Evolutionary conservation across 1,140 invertebrate species (phyloP).

Genomic region (Probaryconus sp.): DNA sequence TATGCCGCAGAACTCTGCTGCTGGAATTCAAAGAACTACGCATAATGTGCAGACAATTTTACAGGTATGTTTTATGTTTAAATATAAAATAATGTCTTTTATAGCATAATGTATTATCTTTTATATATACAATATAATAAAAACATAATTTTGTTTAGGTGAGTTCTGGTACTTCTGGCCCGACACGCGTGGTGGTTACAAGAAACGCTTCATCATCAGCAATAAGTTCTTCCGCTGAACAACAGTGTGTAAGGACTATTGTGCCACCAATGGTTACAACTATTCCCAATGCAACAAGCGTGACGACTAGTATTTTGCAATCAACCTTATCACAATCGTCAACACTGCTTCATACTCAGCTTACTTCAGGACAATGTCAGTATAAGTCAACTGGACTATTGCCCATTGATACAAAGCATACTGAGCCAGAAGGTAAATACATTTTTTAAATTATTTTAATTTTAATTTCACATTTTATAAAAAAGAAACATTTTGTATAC

Average conservation of each 20-base stretch:
- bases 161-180: conserved; percentile 58
- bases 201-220: conserved; percentile 55
- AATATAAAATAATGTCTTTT: too few species aligned
- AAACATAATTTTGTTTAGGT: conserved; percentile 46
- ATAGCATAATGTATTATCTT: too few species aligned
- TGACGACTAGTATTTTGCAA: conserved; percentile 74
- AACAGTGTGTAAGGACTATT: conserved; percentile 69
- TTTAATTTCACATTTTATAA: conserved; percentile 3
- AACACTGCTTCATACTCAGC: conserved; percentile 71
- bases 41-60: conserved; percentile 72
- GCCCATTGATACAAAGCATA: conserved; percentile 71
- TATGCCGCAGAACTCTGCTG: conserved; percentile 60
- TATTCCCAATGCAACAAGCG: conserved; percentile 64
- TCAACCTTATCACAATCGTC: conserved; percentile 75
- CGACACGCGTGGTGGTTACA: conserved; percentile 66
- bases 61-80: conserved; percentile 44
- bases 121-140: not conserved
- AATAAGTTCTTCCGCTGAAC: conserved; percentile 61
- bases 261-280: conserved; percentile 68
- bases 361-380: conserved; percentile 68
- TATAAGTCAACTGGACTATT: conserved; percentile 70
- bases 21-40: conserved; percentile 64
- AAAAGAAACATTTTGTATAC: too few species aligned
- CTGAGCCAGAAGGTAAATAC: conserved; percentile 66
- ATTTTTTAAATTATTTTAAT: conserved; percentile 16